A percentile compares a stretch with the other conserved stretches of the same genome.
Evolutionary conservation across 2,113 vertebrate species (phyloP).

Genomic region (Typhlomys cinereus): DNA sequence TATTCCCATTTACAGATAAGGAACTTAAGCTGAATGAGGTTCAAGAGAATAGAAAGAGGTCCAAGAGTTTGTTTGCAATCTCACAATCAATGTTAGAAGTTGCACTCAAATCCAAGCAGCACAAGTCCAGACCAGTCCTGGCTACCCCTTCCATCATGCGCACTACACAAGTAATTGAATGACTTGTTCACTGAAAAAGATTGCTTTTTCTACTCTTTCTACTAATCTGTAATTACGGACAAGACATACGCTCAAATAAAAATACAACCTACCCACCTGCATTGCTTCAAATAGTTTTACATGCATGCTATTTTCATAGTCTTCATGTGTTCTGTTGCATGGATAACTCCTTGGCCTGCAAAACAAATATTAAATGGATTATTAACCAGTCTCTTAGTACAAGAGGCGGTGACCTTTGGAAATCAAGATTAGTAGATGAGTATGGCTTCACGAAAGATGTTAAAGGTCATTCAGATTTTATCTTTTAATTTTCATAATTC

Average conservation of each 20-base stretch:
- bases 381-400: constrained; percentile 73
- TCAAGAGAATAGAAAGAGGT: too few species aligned
- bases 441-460: constrained; percentile 32
- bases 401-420: constrained; percentile 59
- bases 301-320: constrained; percentile 41
- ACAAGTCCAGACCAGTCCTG: background rate
- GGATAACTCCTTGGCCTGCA: constrained; percentile 55
- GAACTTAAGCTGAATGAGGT: background rate
- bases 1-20: background rate
- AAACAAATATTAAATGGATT: constrained; percentile 79
- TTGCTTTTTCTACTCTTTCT: background rate
- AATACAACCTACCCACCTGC: background rate
- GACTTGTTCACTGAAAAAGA: background rate
- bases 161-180: background rate
- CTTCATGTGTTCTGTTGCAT: constrained; percentile 65
- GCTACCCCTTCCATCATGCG: rapidly evolving
- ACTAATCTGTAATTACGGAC: background rate
- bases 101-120: background rate
- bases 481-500: constrained; percentile 72
- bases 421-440: constrained; percentile 56
- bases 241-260: background rate
- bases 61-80: background rate
- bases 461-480: constrained; percentile 68
- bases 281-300: constrained; percentile 20
- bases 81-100: background rate